These are phyloP conservation scores for Bergia puertoricense DNA, from an alignment of 92 coral and sea anemone species.

Conservation along the genomic window DNA sequence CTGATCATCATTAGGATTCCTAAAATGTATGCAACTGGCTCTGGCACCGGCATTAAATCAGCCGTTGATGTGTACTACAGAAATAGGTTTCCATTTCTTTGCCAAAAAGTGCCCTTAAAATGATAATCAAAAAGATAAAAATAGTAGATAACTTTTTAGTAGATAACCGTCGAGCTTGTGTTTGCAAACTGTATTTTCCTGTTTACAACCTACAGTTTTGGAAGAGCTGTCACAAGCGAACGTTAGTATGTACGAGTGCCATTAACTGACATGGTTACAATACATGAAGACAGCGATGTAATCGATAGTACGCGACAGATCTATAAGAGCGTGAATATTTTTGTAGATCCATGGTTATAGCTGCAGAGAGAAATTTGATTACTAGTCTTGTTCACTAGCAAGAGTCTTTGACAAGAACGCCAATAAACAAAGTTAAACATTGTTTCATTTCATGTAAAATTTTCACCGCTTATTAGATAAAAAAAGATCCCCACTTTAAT, in stretches of 20 bases:
- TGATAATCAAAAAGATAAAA: not conserved
- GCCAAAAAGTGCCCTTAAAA: too few relatives aligned
- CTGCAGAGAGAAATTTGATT: not conserved
- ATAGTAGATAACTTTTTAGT: too few relatives aligned
- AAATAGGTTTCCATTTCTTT: too few relatives aligned
- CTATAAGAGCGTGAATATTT: not conserved
- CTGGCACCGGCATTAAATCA: too few relatives aligned
- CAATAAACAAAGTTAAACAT: too few relatives aligned
- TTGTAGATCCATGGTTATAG: not conserved
- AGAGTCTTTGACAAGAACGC: too few relatives aligned
- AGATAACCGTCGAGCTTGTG: not conserved
- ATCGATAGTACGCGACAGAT: not conserved
- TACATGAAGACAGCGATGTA: not conserved
- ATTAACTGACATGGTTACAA: not conserved
- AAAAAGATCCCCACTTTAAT: not conserved
- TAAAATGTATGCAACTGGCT: too few relatives aligned
- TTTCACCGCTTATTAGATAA: not conserved
- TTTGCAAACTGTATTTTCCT: not conserved
- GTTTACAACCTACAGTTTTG: not conserved
- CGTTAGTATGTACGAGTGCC: not conserved
- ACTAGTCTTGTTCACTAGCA: too few relatives aligned
- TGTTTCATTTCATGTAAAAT: not conserved
- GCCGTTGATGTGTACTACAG: too few relatives aligned
- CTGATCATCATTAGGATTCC: too few relatives aligned
- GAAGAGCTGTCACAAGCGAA: not conserved